phyloP scores from a whole-genome alignment of 2,113 vertebrate genomes.

The Ciconia stormi region DNA sequence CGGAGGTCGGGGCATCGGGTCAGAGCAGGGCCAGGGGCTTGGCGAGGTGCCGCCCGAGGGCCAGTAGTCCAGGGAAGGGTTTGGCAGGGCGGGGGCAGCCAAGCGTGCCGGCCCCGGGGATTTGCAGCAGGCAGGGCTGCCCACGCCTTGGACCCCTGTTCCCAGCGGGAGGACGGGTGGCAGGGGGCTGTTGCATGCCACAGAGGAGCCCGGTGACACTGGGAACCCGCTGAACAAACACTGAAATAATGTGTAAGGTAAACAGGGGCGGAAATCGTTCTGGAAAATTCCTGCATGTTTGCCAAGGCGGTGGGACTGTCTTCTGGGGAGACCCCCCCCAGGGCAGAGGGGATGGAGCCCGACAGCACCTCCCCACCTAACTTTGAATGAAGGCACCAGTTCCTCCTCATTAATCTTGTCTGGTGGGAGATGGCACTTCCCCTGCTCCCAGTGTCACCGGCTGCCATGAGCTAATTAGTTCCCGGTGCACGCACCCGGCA shows the following conservation, averaged over 20 bases:
- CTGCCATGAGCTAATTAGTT: neutral
- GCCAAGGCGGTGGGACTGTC: neutral
- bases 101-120: neutral
- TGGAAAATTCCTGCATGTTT: conserved; percentile 58
- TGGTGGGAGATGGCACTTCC: neutral
- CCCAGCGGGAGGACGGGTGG: neutral
- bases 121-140: neutral
- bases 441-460: neutral
- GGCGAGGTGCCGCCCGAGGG: neutral
- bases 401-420: neutral
- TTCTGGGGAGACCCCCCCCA: neutral
- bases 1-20: neutral
- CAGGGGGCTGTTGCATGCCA: neutral
- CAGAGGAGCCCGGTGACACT: neutral
- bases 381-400: neutral
- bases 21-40: neutral
- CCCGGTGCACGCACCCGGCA: neutral
- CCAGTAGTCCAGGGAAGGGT: neutral
- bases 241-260: conserved; percentile 46
- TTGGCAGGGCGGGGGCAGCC: neutral
- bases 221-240: conserved; percentile 36
- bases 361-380: neutral
- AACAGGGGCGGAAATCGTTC: conserved; percentile 55
- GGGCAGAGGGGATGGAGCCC: neutral
- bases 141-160: neutral